Percentiles rank a stretch among this genome's conserved stretches.
phyloP scores from a whole-genome alignment of 2,113 vertebrate genomes.

The Anthoscopus minutus region DNA sequence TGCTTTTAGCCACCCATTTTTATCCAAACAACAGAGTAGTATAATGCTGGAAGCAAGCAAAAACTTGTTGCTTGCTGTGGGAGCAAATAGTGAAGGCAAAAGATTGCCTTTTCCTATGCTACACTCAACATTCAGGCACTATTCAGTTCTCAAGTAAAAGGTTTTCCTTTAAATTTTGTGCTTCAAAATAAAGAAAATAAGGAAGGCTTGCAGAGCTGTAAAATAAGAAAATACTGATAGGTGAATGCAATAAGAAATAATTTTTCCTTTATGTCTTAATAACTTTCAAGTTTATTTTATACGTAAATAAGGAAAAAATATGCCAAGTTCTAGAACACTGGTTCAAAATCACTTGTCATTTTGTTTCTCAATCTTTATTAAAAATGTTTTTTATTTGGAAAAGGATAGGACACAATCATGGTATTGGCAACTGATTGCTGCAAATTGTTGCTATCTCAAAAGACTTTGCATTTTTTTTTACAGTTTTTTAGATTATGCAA shows the following conservation, averaged over 20 bases:
- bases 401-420: neutral
- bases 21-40: neutral
- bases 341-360: neutral
- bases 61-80: rapidly evolving
- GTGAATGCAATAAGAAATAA: neutral
- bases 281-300: neutral
- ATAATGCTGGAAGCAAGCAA: neutral
- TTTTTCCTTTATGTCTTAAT: neutral
- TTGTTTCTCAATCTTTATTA: neutral
- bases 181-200: neutral
- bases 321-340: neutral
- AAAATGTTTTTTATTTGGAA: neutral
- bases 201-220: neutral
- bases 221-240: neutral
- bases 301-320: neutral
- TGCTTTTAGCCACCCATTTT: neutral
- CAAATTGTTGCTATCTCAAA: neutral
- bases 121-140: neutral
- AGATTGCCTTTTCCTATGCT: neutral
- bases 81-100: neutral
- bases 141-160: neutral
- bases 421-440: neutral
- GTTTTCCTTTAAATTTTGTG: neutral
- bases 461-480: neutral
- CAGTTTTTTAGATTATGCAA: neutral